Percentiles rank a stretch among this genome's conserved stretches.
phyloP scores from a whole-genome alignment of 2,888 invertebrate genomes.

The Nephrotoma flavescens region DNA sequence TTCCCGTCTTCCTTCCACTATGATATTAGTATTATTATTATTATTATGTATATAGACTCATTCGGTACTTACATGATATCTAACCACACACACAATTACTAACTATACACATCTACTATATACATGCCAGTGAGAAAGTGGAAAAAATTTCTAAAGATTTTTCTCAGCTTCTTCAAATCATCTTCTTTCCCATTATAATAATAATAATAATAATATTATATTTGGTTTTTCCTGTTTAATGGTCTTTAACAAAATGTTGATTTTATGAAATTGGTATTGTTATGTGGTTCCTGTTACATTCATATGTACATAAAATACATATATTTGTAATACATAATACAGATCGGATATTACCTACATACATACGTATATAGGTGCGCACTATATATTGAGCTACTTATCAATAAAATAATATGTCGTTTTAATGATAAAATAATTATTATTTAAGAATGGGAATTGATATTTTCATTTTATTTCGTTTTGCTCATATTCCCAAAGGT shows the following conservation, averaged over 20 bases:
- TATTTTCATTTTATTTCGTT: not conserved
- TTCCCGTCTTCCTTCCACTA: not conserved
- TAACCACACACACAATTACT: not conserved
- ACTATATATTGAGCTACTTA: not conserved
- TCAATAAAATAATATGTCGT: not conserved
- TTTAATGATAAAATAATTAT: not conserved
- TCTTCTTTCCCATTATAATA: not conserved
- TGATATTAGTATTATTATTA: not conserved
- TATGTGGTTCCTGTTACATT: not conserved
- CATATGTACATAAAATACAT: not conserved
- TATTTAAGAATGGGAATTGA: not conserved
- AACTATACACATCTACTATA: not conserved
- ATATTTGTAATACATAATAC: not conserved
- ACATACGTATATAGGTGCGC: not conserved
- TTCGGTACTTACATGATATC: not conserved
- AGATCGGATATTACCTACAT: not conserved
- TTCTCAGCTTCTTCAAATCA: not conserved
- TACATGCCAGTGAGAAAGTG: not conserved
- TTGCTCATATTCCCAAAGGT: not conserved
- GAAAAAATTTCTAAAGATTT: not conserved
- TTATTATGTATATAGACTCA: not conserved
- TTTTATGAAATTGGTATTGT: not conserved
- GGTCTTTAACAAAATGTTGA: not conserved
- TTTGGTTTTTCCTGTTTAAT: not conserved
- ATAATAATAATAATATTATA: not conserved